These are phyloP conservation scores for Panurus biarmicus DNA, from an alignment of 2,113 vertebrate species.

Conservation along the genomic window DNA sequence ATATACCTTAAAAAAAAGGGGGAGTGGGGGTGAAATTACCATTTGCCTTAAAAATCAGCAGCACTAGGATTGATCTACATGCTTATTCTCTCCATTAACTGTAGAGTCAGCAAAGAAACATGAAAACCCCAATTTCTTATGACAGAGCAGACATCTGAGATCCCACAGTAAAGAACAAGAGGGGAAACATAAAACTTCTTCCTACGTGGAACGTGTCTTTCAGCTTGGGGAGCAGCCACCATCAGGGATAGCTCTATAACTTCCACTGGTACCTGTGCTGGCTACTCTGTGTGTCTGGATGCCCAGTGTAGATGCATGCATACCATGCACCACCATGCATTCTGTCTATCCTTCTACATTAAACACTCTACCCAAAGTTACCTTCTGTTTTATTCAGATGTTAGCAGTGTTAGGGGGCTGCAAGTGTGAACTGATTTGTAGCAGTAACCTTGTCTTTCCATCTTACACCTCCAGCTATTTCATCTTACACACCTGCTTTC, in stretches of 20 bases:
- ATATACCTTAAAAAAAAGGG: not conserved
- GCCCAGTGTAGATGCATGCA: accelerated
- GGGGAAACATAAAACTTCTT: not conserved
- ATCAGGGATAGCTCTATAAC: not conserved
- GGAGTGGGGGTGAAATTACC: not conserved
- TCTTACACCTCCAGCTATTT: not conserved
- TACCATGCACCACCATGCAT: not conserved
- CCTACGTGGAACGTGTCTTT: not conserved
- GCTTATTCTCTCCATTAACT: not conserved
- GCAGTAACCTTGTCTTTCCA: not conserved
- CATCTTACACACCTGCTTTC: constrained; percentile 70
- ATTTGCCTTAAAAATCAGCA: not conserved
- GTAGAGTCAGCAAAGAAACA: not conserved
- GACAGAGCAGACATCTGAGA: not conserved
- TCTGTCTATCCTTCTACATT: not conserved
- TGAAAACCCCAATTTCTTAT: not conserved
- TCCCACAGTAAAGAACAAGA: not conserved
- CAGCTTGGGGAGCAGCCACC: not conserved
- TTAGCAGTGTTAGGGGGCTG: not conserved
- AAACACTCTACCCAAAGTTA: not conserved
- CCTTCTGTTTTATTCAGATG: not conserved
- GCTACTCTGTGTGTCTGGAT: not conserved
- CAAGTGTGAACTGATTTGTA: not conserved
- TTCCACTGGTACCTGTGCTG: not conserved
- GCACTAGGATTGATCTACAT: not conserved